These are phyloP conservation scores for Pyrgilauda ruficollis DNA, from an alignment of 2,113 vertebrate species.

Conservation along the genomic window DNA sequence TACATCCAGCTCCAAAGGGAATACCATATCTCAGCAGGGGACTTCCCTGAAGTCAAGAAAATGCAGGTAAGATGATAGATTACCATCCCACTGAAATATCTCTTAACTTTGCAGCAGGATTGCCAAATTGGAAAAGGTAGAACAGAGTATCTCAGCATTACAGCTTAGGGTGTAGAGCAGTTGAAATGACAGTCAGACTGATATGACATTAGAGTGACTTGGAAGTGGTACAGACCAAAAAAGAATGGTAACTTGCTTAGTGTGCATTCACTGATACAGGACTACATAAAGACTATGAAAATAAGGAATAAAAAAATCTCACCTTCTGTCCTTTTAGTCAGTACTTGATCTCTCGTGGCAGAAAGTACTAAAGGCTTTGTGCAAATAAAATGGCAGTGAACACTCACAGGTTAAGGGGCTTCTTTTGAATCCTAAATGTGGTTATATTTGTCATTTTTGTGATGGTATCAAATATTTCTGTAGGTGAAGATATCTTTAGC, in stretches of 20 bases:
- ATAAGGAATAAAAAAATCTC: not conserved
- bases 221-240: not conserved
- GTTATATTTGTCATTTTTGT: not conserved
- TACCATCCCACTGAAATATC: not conserved
- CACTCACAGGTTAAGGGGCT: not conserved
- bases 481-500: not conserved
- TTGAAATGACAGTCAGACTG: not conserved
- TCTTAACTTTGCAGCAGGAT: not conserved
- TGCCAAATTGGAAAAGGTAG: not conserved
- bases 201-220: not conserved
- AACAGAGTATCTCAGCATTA: not conserved
- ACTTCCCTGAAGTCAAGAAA: slow-evolving; percentile 90
- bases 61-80: slow-evolving; percentile 86
- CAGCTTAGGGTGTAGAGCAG: not conserved
- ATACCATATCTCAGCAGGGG: slow-evolving; percentile 92
- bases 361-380: not conserved
- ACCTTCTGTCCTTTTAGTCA: not conserved
- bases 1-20: slow-evolving; percentile 89
- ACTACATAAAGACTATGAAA: not conserved
- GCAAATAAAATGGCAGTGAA: not conserved
- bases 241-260: not conserved
- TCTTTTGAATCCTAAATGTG: not conserved
- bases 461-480: not conserved
- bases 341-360: not conserved
- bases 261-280: not conserved